phyloP scores from a whole-genome alignment of 1,140 invertebrate genomes.

The Mycetomoellerius zeteki region DNA sequence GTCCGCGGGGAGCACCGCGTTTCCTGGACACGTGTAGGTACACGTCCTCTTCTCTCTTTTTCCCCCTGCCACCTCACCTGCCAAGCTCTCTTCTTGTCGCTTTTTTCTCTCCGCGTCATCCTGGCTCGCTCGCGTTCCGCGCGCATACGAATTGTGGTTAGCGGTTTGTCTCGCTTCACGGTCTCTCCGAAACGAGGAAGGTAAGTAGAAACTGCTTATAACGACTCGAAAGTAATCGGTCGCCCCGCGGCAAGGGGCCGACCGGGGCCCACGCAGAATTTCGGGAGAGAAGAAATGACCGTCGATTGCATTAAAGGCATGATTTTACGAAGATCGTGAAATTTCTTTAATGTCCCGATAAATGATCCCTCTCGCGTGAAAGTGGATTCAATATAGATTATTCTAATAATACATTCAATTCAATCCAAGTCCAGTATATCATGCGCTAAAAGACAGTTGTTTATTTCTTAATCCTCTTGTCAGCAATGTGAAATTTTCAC shows the following conservation, averaged over 20 bases:
- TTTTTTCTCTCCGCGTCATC: constrained; percentile 41
- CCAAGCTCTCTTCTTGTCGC: neutral
- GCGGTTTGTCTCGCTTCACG: constrained; percentile 77
- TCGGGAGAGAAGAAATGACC: constrained; percentile 42
- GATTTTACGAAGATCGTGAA: constrained; percentile 27
- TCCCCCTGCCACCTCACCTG: neutral
- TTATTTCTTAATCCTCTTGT: neutral
- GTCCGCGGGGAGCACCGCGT: constrained; percentile 15
- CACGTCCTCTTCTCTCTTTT: neutral
- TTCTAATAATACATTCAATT: neutral
- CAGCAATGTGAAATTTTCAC: no score
- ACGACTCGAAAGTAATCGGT: constrained; percentile 74
- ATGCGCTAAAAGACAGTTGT: neutral
- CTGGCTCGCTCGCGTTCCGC: constrained; percentile 47
- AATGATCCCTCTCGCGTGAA: neutral
- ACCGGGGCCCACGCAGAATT: constrained; percentile 25
- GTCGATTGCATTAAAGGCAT: constrained; percentile 34
- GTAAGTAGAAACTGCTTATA: constrained; percentile 66
- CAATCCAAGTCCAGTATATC: neutral
- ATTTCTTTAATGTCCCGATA: neutral
- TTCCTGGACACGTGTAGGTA: constrained; percentile 50
- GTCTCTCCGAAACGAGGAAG: constrained; percentile 73
- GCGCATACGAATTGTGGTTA: constrained; percentile 74
- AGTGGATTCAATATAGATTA: neutral
- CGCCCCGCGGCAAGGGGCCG: constrained; percentile 44